These are phyloP conservation scores for Drosophila trapezifrons DNA, from an alignment of 1,140 invertebrate genomes.

Conservation along the genomic window DNA sequence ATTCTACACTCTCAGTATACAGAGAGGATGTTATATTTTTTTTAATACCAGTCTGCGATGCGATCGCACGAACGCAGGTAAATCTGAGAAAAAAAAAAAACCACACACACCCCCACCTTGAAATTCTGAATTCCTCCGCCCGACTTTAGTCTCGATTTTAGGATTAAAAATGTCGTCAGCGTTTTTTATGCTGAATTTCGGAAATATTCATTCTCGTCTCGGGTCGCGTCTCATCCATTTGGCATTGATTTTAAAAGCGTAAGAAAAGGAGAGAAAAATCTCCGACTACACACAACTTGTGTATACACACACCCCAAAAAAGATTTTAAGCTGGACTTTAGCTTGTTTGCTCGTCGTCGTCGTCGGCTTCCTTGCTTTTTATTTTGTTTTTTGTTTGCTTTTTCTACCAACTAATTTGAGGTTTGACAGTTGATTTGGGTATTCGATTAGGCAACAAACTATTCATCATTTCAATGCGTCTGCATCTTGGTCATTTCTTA, in stretches of 20 bases:
- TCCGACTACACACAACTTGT: constrained; percentile 1
- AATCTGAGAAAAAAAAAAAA: constrained; percentile 26
- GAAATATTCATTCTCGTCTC: constrained; percentile 24
- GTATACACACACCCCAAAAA: constrained; percentile 26
- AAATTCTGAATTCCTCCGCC: constrained; percentile 6
- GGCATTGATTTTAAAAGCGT: constrained; percentile 67
- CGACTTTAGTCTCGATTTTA: constrained; percentile 77
- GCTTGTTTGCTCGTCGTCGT: constrained; percentile 16
- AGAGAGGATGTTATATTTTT: constrained; percentile 46
- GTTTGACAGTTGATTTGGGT: constrained; percentile 77
- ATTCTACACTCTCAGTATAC: constrained; percentile 61
- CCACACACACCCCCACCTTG: constrained; percentile 17
- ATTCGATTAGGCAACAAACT: constrained; percentile 53
- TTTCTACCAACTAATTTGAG: constrained; percentile 51
- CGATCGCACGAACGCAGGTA: constrained; percentile 70
- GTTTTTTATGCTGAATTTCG: constrained; percentile 75
- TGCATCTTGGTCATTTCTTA: constrained; percentile 1
- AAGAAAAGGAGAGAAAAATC: constrained; percentile 43
- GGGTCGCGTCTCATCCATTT: constrained; percentile 31
- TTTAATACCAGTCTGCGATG: constrained; percentile 62
- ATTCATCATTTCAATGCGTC: constrained; percentile 51
- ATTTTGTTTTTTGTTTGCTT: neutral
- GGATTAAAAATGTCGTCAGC: constrained; percentile 82
- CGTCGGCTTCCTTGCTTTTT: constrained; percentile 6
- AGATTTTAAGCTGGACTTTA: constrained; percentile 9